These are phyloP conservation scores for Gibbula magus DNA, from an alignment of 2,888 invertebrate species.

Conservation along the genomic window DNA sequence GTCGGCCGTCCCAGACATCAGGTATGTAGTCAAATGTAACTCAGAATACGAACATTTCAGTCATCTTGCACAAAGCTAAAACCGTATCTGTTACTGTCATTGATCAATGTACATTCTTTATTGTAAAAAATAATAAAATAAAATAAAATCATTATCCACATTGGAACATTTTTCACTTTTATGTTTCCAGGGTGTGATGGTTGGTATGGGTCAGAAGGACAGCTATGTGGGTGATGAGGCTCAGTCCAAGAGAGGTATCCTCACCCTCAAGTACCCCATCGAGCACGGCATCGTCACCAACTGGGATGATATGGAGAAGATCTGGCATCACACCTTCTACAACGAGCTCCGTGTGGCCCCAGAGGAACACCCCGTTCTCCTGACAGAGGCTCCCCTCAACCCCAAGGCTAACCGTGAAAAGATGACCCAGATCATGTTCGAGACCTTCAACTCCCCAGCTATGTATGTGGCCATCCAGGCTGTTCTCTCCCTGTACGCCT, in stretches of 20 bases:
- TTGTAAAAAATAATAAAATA: too few relatives aligned
- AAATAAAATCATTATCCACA: too few relatives aligned
- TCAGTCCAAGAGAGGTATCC: slow-evolving; percentile 69
- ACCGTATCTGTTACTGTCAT: too few relatives aligned
- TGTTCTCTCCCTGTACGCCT: slow-evolving; percentile 94
- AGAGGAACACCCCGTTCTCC: slow-evolving; percentile 89
- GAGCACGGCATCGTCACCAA: slow-evolving; percentile 72
- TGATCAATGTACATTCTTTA: too few relatives aligned
- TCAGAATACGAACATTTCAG: too few relatives aligned
- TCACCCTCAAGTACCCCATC: slow-evolving; percentile 71
- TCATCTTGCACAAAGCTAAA: too few relatives aligned
- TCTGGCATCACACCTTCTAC: slow-evolving; percentile 74
- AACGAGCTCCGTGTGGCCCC: slow-evolving; percentile 76
- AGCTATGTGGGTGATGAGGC: slow-evolving; percentile 70
- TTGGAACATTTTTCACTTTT: too few relatives aligned
- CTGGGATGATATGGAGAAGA: slow-evolving; percentile 74
- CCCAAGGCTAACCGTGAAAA: slow-evolving; percentile 91
- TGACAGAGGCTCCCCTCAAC: slow-evolving; percentile 91
- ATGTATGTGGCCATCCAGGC: slow-evolving; percentile 97
- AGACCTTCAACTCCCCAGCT: slow-evolving; percentile 92
- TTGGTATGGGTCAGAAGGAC: slow-evolving; percentile 69
- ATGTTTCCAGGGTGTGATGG: slow-evolving; percentile 51
- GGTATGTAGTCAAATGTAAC: too few relatives aligned
- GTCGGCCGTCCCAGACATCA: slow-evolving; percentile 60
- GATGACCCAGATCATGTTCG: slow-evolving; percentile 81